Percentiles rank a stretch among this genome's conserved stretches.
Evolutionary conservation across 2,888 invertebrate species (phyloP).

Genomic region (Lymantria dispar): DNA sequence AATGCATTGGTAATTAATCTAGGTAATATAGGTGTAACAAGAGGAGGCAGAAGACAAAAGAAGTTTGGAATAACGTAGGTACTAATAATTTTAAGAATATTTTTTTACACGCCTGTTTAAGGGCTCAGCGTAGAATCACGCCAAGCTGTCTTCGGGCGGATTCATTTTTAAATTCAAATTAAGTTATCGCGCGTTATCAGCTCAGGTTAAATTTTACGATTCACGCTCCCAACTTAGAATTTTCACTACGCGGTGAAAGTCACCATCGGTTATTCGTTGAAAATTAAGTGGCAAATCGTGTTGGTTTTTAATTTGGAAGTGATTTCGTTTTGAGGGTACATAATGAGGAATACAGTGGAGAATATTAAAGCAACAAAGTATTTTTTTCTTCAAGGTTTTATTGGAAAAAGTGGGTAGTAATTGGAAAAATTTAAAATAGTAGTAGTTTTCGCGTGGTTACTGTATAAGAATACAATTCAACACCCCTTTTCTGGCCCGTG

Average conservation of each 20-base stretch:
- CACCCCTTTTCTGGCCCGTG: too few relatives aligned
- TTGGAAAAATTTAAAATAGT: neutral
- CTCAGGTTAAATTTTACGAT: conserved; percentile 35
- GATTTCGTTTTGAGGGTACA: neutral
- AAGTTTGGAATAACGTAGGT: too few relatives aligned
- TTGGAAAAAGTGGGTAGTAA: neutral
- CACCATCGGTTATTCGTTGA: conserved; percentile 12
- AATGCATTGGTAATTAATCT: too few relatives aligned
- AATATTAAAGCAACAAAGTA: neutral
- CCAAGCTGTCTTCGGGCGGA: conserved; percentile 25
- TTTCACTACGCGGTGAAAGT: conserved; percentile 20
- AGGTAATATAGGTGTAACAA: too few relatives aligned
- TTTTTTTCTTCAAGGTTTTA: neutral
- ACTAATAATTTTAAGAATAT: neutral
- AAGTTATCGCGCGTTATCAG: conserved; percentile 37
- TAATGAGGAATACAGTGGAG: neutral
- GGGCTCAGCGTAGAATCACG: conserved; percentile 17
- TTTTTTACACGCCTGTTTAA: neutral
- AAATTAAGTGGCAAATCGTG: conserved; percentile 10
- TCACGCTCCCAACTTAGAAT: conserved; percentile 12
- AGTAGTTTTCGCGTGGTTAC: neutral
- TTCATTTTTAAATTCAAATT: conserved; percentile 48
- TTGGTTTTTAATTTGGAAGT: conserved; percentile 10
- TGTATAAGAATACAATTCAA: too few relatives aligned
- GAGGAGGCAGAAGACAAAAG: too few relatives aligned